Base-by-base conservation (phyloP, 2,888 invertebrate genomes). In the Oscheius myriophilus region DNA sequence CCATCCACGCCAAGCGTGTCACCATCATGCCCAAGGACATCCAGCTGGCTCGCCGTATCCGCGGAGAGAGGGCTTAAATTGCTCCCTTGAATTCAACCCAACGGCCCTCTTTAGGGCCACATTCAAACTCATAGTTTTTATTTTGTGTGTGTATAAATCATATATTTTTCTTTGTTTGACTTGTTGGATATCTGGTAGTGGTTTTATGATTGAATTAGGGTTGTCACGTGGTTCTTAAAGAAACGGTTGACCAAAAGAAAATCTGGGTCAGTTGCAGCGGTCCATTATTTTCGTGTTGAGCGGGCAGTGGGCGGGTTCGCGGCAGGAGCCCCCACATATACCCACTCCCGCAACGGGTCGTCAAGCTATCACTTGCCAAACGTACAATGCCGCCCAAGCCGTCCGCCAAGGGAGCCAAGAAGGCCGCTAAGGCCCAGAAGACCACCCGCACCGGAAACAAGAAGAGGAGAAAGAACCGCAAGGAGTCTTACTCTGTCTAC, bases 21-120 rank as follows among this genome's bases (percentile, higher is more conserved):
- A 96, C 95, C 79, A 96, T 96, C 89, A 95, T 95, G 95, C 95
- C 95, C 84, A 96, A 95, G 90, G 95, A 96, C 88, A 95, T 96
- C 87, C 95, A 95, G 89, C 90, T 96, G 88, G 95, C 95, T 72
- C 92, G 95, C 88, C 92, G 95, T 90, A 96, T 96, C 89, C 93
- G 95, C 87, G 95, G 95, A 72, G 72, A 72, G 61, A 16, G 63
- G 4, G 61, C 49, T 25, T 61, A 61, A 61, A 21, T 61, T 43
- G 49, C 18, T 23, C 23, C 49, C 23, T 21, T 25, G 51, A 25
- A 25, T 21, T n/a, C 69, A 78, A 78, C 78, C 78, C 76, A 79
- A 79, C 79, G 79, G 79, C 79, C 76, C 79, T 79, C 79, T 76
- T 79, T 75, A 79, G 79, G 76, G 79, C 79, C 79, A 79, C 79